Conservation (phyloP, 2,888 invertebrate genomes). For the Orgyia antiqua region DNA sequence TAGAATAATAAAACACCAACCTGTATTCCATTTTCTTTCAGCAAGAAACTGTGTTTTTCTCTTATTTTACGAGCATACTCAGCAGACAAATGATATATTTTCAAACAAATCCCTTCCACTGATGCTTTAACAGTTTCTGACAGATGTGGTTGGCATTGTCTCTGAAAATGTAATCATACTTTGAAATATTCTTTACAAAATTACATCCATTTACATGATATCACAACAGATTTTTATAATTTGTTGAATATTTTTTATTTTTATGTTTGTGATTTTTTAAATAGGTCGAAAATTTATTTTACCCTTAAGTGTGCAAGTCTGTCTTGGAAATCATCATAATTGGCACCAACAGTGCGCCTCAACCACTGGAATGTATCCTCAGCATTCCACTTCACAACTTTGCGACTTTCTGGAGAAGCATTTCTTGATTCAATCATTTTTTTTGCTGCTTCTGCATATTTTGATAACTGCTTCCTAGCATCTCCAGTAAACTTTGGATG, state of each 20-base stretch:
- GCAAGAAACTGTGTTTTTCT: conserved; percentile 89
- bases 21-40: conserved; percentile 92
- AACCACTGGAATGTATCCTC: conserved; percentile 98
- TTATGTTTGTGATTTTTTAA: neutral
- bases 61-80: conserved; percentile 94
- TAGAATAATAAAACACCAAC: no score
- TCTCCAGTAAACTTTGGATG: conserved; percentile 97
- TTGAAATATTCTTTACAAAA: neutral
- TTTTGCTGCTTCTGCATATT: conserved; percentile 97
- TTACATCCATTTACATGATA: neutral
- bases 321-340: conserved; percentile 95
- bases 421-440: conserved; percentile 97
- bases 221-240: conserved; percentile 8
- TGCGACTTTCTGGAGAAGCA: conserved; percentile 94
- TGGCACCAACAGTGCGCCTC: conserved; percentile 93
- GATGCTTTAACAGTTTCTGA: conserved; percentile 96
- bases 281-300: conserved; percentile 10
- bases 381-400: conserved; percentile 99
- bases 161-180: conserved; percentile 69
- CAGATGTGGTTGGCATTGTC: conserved; percentile 97
- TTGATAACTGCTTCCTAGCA: conserved; percentile 94
- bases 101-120: conserved; percentile 96
- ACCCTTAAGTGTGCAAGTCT: conserved; percentile 92
- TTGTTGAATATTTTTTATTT: neutral
- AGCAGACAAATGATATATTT: conserved; percentile 94